These are phyloP conservation scores for Propithecus deckenii DNA, from an alignment of 2,797 vertebrate genomes.

Conservation along the genomic window DNA sequence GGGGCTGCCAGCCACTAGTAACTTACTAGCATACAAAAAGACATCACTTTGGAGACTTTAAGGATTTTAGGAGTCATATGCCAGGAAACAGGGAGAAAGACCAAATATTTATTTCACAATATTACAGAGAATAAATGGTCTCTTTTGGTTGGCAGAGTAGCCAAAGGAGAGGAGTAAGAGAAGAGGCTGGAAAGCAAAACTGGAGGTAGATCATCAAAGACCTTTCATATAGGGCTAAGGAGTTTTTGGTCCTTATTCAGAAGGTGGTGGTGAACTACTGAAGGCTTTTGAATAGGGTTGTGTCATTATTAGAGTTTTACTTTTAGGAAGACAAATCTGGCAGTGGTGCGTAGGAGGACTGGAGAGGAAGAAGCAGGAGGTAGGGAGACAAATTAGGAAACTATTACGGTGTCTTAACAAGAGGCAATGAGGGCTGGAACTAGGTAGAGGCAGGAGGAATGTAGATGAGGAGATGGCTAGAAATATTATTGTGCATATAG, in stretches of 20 bases:
- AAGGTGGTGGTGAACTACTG: not conserved
- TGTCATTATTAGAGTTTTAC: constrained; percentile 46
- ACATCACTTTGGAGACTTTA: not conserved
- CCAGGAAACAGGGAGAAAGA: not conserved
- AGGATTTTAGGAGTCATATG: not conserved
- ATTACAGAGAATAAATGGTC: not conserved
- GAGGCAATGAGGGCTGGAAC: not conserved
- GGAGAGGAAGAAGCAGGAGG: constrained; percentile 3
- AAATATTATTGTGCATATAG: not conserved
- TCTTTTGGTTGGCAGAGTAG: not conserved
- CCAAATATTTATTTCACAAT: not conserved
- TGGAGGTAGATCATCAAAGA: not conserved
- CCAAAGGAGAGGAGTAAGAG: not conserved
- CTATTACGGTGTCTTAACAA: not conserved
- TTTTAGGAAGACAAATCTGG: constrained; percentile 48
- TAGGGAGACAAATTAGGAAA: constrained; percentile 32
- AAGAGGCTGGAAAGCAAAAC: constrained; percentile 20
- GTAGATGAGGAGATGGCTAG: not conserved
- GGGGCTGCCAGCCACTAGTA: not conserved
- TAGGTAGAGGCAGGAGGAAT: constrained; percentile 10
- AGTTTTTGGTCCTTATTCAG: not conserved
- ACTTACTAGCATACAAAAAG: not conserved
- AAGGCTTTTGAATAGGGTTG: constrained; percentile 30
- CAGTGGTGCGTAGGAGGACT: not conserved
- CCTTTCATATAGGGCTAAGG: not conserved